phyloP scores from a whole-genome alignment of 2,888 invertebrate species.

The Timema podura region DNA sequence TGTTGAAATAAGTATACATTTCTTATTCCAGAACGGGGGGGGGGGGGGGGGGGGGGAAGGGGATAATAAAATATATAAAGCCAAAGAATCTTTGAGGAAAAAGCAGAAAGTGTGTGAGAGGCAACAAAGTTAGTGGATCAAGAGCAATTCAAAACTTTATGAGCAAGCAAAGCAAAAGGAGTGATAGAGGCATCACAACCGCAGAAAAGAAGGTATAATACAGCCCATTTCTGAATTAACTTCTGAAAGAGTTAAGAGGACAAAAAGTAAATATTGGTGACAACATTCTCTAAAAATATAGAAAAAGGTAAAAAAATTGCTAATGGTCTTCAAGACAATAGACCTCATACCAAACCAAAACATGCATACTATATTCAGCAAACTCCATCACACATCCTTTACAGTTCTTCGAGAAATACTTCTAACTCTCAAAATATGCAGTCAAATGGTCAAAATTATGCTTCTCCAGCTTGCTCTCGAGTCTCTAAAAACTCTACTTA shows the following conservation, averaged over 20 bases:
- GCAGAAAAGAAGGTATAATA: not conserved
- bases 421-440: not conserved
- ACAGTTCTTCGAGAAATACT: not conserved
- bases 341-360: not conserved
- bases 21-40: not conserved
- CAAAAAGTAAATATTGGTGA: conserved; percentile 2
- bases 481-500: conserved; percentile 17
- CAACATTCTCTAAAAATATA: conserved; percentile 10
- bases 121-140: not conserved
- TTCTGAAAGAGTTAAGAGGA: conserved; percentile 1
- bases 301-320: not conserved
- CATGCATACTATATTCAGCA: not conserved
- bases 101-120: conserved; percentile 3
- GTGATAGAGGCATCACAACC: not conserved
- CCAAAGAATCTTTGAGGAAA: not conserved
- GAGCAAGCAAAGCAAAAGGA: not conserved
- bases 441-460: not conserved
- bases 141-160: not conserved
- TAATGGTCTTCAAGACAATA: not conserved
- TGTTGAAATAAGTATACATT: not conserved
- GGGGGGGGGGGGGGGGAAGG: too few species aligned
- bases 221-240: not conserved
- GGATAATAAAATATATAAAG: not conserved
- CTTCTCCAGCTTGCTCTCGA: not conserved
- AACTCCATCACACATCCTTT: not conserved